These are phyloP conservation scores for Lamproptera curius DNA, from an alignment of 2,888 invertebrate species.

Conservation along the genomic window DNA sequence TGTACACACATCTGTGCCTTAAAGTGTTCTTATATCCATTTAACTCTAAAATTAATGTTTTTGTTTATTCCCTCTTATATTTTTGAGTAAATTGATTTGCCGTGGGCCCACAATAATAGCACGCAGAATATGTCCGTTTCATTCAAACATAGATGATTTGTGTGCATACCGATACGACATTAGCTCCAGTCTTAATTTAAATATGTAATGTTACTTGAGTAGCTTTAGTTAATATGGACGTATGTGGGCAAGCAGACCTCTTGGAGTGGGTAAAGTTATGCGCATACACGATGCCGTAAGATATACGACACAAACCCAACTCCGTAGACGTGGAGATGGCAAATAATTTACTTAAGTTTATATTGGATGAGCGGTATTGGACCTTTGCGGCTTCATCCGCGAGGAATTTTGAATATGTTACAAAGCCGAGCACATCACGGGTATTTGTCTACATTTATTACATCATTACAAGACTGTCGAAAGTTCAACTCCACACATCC, in stretches of 20 bases:
- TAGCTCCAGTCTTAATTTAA: background rate
- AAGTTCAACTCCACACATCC: no score
- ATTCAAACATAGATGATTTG: background rate
- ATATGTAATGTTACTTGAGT: constrained; percentile 4
- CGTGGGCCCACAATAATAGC: no score
- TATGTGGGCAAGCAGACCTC: constrained; percentile 19
- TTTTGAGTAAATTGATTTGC: no score
- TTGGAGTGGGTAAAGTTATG: constrained; percentile 39
- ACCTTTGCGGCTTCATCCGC: constrained; percentile 1
- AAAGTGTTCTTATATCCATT: no score
- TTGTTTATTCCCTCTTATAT: no score
- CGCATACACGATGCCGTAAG: constrained; percentile 47
- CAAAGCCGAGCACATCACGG: background rate
- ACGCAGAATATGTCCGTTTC: background rate
- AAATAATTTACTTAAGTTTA: constrained; percentile 30
- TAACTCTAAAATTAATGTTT: no score
- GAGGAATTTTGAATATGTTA: constrained; percentile 4
- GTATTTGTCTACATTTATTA: no score
- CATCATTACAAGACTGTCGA: no score
- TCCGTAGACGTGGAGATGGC: constrained; percentile 18
- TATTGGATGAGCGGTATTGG: constrained; percentile 18
- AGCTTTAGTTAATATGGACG: constrained; percentile 13
- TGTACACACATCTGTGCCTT: no score
- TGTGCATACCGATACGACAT: background rate
- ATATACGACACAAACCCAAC: constrained; percentile 40